Evolutionary conservation across 2,113 vertebrate species (phyloP).

Genomic region (Hemicordylus capensis): DNA sequence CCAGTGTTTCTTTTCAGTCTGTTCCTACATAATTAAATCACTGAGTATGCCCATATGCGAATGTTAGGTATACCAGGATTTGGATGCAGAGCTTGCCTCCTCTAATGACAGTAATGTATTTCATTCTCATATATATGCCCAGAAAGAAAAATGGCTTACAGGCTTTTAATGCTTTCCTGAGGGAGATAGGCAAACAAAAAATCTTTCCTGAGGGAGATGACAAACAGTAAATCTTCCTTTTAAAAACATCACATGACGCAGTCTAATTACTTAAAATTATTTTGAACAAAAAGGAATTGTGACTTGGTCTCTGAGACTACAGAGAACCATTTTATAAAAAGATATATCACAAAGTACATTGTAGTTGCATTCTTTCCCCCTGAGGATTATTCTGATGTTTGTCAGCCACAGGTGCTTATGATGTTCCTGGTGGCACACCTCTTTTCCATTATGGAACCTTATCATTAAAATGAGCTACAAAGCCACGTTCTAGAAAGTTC

Average conservation of each 20-base stretch:
- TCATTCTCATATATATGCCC: neutral
- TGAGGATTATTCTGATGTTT: neutral
- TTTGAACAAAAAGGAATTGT: neutral
- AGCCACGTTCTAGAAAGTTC: neutral
- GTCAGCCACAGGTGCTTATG: neutral
- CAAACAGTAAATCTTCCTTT: neutral
- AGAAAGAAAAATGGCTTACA: neutral
- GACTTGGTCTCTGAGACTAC: neutral
- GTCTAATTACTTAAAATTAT: neutral
- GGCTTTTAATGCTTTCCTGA: neutral
- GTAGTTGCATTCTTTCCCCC: neutral
- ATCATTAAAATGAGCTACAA: neutral
- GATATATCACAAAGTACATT: neutral
- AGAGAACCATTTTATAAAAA: neutral
- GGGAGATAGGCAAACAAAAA: neutral
- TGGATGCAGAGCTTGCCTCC: neutral
- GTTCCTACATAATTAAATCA: neutral
- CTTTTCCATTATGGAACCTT: neutral
- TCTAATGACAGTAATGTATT: neutral
- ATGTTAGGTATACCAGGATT: neutral
- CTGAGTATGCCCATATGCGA: too few species aligned
- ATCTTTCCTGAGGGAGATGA: neutral
- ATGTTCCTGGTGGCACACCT: neutral
- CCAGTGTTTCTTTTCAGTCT: neutral
- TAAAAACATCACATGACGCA: neutral